phyloP scores from a whole-genome alignment of 1,140 invertebrate genomes.

The Galleria mellonella region DNA sequence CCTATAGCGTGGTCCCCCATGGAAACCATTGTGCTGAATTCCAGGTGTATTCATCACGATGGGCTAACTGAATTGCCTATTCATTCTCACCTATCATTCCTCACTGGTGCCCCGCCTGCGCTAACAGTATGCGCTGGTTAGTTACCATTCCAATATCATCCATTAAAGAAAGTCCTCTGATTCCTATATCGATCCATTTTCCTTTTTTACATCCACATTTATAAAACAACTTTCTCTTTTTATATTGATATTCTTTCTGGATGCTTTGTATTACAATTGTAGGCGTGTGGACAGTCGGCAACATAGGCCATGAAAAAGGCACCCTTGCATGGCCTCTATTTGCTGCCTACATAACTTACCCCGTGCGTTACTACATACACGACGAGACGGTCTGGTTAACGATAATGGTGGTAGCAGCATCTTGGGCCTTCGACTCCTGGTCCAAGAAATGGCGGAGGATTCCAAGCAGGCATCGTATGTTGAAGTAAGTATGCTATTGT shows the following conservation, averaged over 20 bases:
- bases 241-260: slow-evolving; percentile 1
- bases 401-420: slow-evolving; percentile 77
- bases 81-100: no score
- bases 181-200: no score
- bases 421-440: slow-evolving; percentile 81
- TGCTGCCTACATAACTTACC: slow-evolving; percentile 81
- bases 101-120: no score
- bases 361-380: slow-evolving; percentile 78
- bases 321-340: slow-evolving; percentile 80
- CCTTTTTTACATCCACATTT: no score
- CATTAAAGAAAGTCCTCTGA: no score
- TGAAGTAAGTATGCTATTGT: slow-evolving; percentile 29
- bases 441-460: slow-evolving; percentile 86
- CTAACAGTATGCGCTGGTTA: no score
- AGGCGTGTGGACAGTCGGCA: slow-evolving; percentile 93
- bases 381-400: slow-evolving; percentile 82
- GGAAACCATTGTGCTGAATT: no score
- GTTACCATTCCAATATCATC: no score
- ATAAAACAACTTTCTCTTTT: no score
- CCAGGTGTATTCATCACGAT: no score
- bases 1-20: no score
- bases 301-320: slow-evolving; percentile 88
- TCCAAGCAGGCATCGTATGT: slow-evolving; percentile 70
- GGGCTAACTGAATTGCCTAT: no score
- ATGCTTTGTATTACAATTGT: slow-evolving; percentile 16